Conservation (phyloP, 2,113 vertebrate species). For the Gulo gulo region DNA sequence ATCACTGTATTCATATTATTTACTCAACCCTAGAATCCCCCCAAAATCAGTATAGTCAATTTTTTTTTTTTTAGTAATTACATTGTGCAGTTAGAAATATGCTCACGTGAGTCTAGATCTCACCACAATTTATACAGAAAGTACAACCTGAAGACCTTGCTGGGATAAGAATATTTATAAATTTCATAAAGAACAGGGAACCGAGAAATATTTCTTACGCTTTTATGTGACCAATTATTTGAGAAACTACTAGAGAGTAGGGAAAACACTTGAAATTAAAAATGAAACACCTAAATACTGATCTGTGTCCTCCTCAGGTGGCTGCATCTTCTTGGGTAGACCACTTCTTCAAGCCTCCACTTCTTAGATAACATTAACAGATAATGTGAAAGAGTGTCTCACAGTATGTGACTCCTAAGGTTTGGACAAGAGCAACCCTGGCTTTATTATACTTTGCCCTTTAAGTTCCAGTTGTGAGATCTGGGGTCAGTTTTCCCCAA, state of each 20-base stretch:
- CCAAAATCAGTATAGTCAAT: neutral
- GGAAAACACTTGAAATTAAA: neutral
- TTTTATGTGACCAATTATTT: neutral
- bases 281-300: neutral
- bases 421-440: neutral
- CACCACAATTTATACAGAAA: neutral
- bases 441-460: neutral
- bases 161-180: neutral
- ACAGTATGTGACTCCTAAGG: neutral
- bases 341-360: neutral
- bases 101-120: neutral
- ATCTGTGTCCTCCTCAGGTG: neutral
- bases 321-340: too few species aligned
- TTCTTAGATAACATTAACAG: neutral
- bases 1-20: neutral
- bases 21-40: neutral
- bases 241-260: neutral
- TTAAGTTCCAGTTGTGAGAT: neutral
- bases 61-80: neutral
- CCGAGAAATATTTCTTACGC: neutral
- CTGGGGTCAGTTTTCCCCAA: neutral
- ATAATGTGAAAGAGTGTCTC: neutral
- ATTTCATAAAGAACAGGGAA: neutral
- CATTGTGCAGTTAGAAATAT: neutral
- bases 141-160: neutral